Base-by-base conservation (phyloP, 2,113 vertebrate genomes). In the Chionis minor region DNA sequence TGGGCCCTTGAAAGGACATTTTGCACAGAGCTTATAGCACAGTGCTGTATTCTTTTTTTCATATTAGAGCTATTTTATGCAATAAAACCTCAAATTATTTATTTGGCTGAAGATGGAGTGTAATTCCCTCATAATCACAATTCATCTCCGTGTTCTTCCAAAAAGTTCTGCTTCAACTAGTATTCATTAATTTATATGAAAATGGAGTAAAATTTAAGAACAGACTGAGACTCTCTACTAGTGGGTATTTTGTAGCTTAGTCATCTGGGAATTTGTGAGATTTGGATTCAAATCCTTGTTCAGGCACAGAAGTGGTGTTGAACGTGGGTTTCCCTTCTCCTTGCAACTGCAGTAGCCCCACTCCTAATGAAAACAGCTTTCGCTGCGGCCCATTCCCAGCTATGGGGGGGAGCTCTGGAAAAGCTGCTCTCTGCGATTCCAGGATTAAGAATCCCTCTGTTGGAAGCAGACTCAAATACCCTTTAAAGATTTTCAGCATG, bases 321-420 rank as follows among this genome's bases (percentile, higher is more conserved):
- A 67, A n/a, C 32, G 10, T 44, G 22, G 17, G 32, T 42, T 71
- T 75, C 19, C 8, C 15, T 44, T 21, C 10, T 5, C 40, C 26
- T 8, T 65, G 32, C 22, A 28, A 42, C 35, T 14, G n/a, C 62
- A 47, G 47, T 3, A 51, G 55, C 47, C 42, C 19, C 16, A 10
- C 13, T 8, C 9, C 4, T 19, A 56, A 32, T 0, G 0, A 12
- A 23, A 70, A 6, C 0, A 0, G 19, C 17, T 38, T 62, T 61
- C 0, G 7, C 42, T 14, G 55, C 28, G n/a, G 35, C 28, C 17
- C 49, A 23, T 47, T 45, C 58, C 56, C 38, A 28, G 22, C 23
- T 14, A 30, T 14, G 6, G 1, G 2, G 18, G 17, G 12, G 16
- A 62, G 30, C 40, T 26, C 35, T 26, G 33, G 49, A 51, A 12